A percentile compares a stretch with the other conserved stretches of the same genome.
These are phyloP conservation scores for Geodia barretti DNA, from an alignment of 37 sponge, comb jelly and placozoan genomes.

Conservation along the genomic window DNA sequence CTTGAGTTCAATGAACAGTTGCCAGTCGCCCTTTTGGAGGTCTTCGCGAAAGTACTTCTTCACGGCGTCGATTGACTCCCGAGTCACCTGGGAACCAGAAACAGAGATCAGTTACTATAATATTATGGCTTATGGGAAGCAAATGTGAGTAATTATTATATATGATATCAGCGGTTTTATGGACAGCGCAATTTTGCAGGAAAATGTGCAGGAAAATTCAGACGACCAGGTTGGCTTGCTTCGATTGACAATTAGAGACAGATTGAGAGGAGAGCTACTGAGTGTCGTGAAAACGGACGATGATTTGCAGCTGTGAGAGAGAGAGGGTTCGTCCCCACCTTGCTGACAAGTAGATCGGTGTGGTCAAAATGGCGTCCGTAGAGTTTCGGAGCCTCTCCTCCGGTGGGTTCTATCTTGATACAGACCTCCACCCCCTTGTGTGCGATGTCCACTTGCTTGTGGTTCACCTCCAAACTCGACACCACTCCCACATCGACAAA, in stretches of 20 bases:
- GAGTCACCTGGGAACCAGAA: slow-evolving; percentile 65
- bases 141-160: no score
- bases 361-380: slow-evolving; percentile 95
- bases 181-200: no score
- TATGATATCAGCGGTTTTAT: no score
- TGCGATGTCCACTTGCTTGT: slow-evolving; percentile 82
- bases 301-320: no score
- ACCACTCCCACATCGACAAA: slow-evolving; percentile 81
- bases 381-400: slow-evolving; percentile 94
- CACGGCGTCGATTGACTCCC: slow-evolving; percentile 96
- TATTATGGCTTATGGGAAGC: no score
- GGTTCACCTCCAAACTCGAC: slow-evolving; percentile 87
- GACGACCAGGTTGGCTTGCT: no score
- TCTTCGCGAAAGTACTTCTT: slow-evolving; percentile 98
- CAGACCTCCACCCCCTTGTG: slow-evolving; percentile 90
- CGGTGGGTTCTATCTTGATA: slow-evolving; percentile 85
- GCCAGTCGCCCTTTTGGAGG: slow-evolving; percentile 91
- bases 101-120: background rate
- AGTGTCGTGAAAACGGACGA: background rate
- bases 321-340: no score
- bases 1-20: slow-evolving; percentile 93
- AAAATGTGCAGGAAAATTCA: no score
- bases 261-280: background rate
- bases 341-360: slow-evolving; percentile 93
- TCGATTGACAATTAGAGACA: no score